Percentiles rank a stretch among this genome's conserved stretches.
These are phyloP conservation scores for Holcopasites calliopsidis DNA, from an alignment of 1,140 invertebrate species.

Conservation along the genomic window DNA sequence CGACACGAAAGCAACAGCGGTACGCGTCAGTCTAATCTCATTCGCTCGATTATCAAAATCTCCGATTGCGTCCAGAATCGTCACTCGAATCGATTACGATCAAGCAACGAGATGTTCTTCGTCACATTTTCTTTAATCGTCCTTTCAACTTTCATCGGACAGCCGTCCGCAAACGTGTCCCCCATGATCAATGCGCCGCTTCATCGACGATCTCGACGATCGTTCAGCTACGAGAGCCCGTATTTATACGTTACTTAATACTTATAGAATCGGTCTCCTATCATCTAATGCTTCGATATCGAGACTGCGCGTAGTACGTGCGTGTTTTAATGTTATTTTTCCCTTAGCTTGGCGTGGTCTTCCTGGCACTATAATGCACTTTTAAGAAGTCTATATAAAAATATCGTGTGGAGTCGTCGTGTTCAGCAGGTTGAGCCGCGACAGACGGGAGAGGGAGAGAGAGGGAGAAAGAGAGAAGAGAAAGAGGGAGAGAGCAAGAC, in stretches of 20 bases:
- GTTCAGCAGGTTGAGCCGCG: conserved; percentile 69
- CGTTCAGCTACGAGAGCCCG: conserved; percentile 23
- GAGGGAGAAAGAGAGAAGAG: conserved; percentile 9
- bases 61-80: too few species aligned
- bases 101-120: too few species aligned
- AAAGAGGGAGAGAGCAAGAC: neutral
- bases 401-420: conserved; percentile 74
- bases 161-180: neutral
- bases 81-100: neutral
- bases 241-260: conserved; percentile 56
- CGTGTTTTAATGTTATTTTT: conserved; percentile 30
- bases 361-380: conserved; percentile 77
- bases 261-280: conserved; percentile 56
- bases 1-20: conserved; percentile 1
- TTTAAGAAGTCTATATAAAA: conserved; percentile 79
- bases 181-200: conserved; percentile 18
- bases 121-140: too few species aligned
- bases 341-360: conserved; percentile 68
- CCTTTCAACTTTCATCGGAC: too few species aligned
- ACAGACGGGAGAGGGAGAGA: conserved; percentile 52
- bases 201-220: conserved; percentile 39
- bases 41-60: neutral
- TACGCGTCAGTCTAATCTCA: conserved; percentile 2
- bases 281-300: conserved; percentile 59
- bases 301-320: conserved; percentile 39